phyloP scores from a whole-genome alignment of 2,888 invertebrate genomes.

The Xestoiulus laeticollis region DNA sequence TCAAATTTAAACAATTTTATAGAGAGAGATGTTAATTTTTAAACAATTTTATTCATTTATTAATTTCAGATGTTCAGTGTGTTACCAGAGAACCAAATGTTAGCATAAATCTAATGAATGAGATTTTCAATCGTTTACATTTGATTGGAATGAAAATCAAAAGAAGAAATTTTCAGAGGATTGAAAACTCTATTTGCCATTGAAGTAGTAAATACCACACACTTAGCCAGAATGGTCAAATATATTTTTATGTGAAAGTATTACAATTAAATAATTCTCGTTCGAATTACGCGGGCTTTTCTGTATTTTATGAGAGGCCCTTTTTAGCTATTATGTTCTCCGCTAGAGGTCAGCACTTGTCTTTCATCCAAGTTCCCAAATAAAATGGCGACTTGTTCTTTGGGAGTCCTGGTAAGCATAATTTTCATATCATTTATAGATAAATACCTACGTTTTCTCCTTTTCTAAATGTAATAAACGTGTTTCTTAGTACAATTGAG shows the following conservation, averaged over 20 bases:
- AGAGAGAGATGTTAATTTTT: not conserved
- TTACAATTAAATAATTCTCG: too few species aligned
- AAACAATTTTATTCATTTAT: not conserved
- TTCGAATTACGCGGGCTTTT: not conserved
- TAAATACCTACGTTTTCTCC: not conserved
- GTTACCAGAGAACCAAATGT: not conserved
- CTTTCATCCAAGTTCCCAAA: not conserved
- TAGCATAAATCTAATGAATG: not conserved
- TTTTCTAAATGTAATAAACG: not conserved
- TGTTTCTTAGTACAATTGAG: not conserved
- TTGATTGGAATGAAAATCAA: constrained; percentile 15
- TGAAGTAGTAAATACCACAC: too few species aligned
- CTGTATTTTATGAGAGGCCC: not conserved
- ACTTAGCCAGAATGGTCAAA: too few species aligned
- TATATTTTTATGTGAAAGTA: too few species aligned
- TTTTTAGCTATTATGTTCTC: not conserved
- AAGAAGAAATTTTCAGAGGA: not conserved
- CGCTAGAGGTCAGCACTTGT: not conserved
- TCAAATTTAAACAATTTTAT: not conserved
- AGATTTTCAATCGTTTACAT: not conserved
- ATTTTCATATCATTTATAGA: not conserved
- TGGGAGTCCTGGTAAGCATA: constrained; percentile 14
- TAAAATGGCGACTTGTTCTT: constrained; percentile 41
- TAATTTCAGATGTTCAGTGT: not conserved
- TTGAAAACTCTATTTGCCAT: not conserved